Base-by-base conservation (phyloP, 2,888 invertebrate species). In the Eupithecia dodoneata region DNA sequence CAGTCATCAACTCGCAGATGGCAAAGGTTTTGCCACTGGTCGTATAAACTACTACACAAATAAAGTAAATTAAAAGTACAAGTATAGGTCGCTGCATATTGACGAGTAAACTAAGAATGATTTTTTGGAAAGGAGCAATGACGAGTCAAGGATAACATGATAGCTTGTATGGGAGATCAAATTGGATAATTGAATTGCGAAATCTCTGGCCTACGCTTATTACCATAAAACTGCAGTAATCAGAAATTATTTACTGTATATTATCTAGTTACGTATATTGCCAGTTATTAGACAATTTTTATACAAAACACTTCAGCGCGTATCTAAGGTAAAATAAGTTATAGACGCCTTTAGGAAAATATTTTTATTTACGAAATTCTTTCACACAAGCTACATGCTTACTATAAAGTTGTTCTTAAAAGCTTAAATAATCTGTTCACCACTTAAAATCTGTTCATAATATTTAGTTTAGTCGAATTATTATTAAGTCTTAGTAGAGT, bases 1-100 rank as follows among this genome's bases (percentile, higher is more conserved):
- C 91, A 49, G 67, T 78, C 30, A 84, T 86, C 59, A 92, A 79
- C 72, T 87, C 89, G 81, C 91, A 92, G 59, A 85, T 82, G 6
- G 83, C 81, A 70, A 91, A 88, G 2, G 79, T 84, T 79, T 83
- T 87, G 41, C 81, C 75, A 75, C 81, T 71, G 42, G 76, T 59
- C 66, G 76, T 72, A 70, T 81, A 47, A 72, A 81, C 63, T 49
- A 81, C 63, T 49, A 84, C 83, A 77, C 69, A 75, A 69, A 83
- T 18, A 18, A 78, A 74, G 74, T 75, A 84, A 45, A 83, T 18
- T 41, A 76, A 13, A 69, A 67, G 47, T 44, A 82, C 74, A 10
- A 85, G 72, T 59, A 72, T 70, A 72, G 76, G 79, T 80, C 86
- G 83, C 78, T 82, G 74, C 87, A 89, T 89, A 79, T 84, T 76